Evolutionary conservation across 2,113 vertebrate genomes (phyloP).

Genomic region (Pomatostomus ruficeps): DNA sequence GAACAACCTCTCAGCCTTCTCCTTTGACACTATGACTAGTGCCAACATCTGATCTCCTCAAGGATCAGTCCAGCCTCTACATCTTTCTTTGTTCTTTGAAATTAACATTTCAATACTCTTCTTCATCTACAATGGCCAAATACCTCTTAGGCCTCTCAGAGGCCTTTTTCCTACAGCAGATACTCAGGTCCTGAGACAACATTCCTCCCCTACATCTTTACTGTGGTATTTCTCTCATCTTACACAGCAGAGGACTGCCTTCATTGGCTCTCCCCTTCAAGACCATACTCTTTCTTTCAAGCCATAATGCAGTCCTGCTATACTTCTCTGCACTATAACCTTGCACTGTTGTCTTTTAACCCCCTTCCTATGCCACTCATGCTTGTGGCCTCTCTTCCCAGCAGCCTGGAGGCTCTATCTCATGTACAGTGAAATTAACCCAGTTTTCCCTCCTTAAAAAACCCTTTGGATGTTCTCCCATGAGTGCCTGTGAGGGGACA

Average conservation of each 20-base stretch:
- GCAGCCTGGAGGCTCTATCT: background rate
- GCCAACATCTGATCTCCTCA: background rate
- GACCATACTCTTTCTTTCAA: background rate
- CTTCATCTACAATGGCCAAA: background rate
- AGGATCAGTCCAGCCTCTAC: background rate
- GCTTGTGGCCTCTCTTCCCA: background rate
- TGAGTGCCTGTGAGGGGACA: background rate
- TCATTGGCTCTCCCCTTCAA: background rate
- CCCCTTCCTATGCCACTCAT: background rate
- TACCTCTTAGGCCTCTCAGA: background rate
- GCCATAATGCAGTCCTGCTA: background rate
- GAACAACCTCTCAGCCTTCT: background rate
- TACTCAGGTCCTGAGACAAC: background rate
- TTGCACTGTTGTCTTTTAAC: background rate
- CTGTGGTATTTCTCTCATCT: background rate
- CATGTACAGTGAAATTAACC: background rate
- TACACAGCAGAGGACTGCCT: background rate
- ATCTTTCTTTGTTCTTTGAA: background rate
- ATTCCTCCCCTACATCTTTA: background rate
- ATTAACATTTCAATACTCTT: background rate
- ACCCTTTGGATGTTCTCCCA: background rate
- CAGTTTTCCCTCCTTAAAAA: background rate
- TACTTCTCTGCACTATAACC: background rate
- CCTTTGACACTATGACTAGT: background rate
- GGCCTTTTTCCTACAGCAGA: background rate